phyloP scores from a whole-genome alignment of 2,797 vertebrate species.

The Pangasius krempfi region DNA sequence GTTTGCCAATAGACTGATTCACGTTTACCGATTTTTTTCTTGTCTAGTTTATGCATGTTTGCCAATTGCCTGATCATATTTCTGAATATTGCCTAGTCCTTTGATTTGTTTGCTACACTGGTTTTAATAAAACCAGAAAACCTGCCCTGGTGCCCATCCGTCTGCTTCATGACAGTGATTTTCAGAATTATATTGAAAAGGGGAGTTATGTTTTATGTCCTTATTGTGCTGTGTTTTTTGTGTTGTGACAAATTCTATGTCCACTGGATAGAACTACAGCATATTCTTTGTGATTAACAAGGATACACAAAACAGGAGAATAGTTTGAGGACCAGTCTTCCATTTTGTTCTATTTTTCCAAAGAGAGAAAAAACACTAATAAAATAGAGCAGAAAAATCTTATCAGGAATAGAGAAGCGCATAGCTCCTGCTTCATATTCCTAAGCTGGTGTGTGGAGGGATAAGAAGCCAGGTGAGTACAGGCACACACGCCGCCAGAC shows the following conservation, averaged over 20 bases:
- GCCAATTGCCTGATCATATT: background rate
- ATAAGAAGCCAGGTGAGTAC: slow-evolving; percentile 19
- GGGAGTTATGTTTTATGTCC: background rate
- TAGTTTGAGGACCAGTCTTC: background rate
- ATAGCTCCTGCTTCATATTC: slow-evolving; percentile 35
- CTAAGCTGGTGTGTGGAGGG: slow-evolving; percentile 33
- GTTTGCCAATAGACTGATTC: background rate
- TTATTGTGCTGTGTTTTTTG: background rate
- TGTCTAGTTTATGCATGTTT: background rate
- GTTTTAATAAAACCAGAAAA: background rate
- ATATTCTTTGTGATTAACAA: background rate
- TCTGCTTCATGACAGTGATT: background rate
- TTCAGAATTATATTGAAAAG: background rate
- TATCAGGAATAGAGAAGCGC: slow-evolving; percentile 19
- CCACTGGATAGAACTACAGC: background rate
- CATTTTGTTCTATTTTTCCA: background rate
- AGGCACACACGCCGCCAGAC: slow-evolving; percentile 30
- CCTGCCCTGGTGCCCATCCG: background rate
- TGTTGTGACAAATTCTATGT: background rate
- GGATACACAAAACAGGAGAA: background rate
- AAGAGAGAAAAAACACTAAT: background rate
- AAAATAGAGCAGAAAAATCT: slow-evolving; percentile 3
- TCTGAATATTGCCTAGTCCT: background rate
- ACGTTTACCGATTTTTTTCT: background rate
- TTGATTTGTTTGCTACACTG: background rate